Conservation (phyloP, 2,113 vertebrate species). For the Chitala chitala region DNA sequence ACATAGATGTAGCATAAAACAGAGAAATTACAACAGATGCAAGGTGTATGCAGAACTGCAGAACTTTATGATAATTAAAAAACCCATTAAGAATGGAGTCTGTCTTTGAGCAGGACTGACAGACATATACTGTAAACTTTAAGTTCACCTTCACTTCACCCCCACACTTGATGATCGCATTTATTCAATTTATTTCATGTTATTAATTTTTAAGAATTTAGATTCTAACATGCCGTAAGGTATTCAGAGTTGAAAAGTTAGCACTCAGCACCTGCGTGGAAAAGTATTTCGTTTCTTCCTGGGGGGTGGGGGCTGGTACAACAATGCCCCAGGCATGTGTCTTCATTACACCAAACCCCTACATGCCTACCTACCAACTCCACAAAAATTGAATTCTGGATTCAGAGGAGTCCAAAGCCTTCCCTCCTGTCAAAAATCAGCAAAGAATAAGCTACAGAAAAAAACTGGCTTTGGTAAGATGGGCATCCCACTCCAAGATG, state of each 20-base stretch:
- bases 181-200: slow-evolving; percentile 5
- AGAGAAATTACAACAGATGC: background rate
- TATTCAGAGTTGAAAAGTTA: background rate
- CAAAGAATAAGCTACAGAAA: too few species aligned
- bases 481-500: too few species aligned
- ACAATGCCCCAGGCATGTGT: too few species aligned
- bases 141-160: background rate
- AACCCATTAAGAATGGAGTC: background rate
- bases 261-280: slow-evolving; percentile 6
- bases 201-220: background rate
- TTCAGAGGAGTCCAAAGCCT: too few species aligned
- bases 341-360: too few species aligned
- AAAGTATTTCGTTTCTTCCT: background rate
- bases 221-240: background rate
- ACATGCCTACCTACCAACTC: too few species aligned
- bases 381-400: too few species aligned
- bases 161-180: background rate
- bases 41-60: background rate
- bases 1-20: background rate
- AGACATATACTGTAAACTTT: background rate
- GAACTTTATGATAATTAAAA: background rate
- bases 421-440: too few species aligned
- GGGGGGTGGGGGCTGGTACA: too few species aligned
- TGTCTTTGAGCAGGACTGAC: background rate
- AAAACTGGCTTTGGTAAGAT: too few species aligned